Evolutionary conservation across 1,140 invertebrate species (phyloP), one percentile per base, ranked within the genome.

Genomic region (Sitophilus oryzae): DNA sequence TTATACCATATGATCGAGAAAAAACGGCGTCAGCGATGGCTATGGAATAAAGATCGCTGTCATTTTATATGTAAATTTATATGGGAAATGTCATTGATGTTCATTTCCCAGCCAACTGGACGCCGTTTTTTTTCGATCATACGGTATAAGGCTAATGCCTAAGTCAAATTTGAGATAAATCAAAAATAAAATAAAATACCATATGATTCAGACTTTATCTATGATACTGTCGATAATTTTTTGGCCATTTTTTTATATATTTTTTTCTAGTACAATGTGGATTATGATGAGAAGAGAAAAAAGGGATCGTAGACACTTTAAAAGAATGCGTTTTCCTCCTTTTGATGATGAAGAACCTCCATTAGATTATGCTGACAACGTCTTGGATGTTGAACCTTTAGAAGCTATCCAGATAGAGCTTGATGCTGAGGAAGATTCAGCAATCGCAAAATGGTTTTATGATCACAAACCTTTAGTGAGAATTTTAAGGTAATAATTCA

Each of bases 341-440:
- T 99, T 99, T 74, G 97, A 99, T 75, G 97, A 99, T 77, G 97
- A 99, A 76, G 97, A 99, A 79, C 97, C 97, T 23, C 96, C 97
- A 1, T 75, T 99, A 20, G 97, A 99, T 77, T 99, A 99, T 74
- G 95, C 96, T 25, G 97, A 99, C 72, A 99, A 99, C 69, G 91
- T 99, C 25, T 76, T 99, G 10, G 96, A 99, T 77, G 97, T 99
- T 10, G 97, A 99, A 75, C 97, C 97, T 0, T 74, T 99, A 22
- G 97, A 99, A 76, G 91, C 97, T 6, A 99, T 99, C 70, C 96
- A 99, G 75, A 98, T 99, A 71, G 96, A 99, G 65, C 75, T 99
- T 42, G 96, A 99, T 74, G 77, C 84, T 2, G 96, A 99, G 37
- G 97, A 99, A 82, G 96, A 99, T 76, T 83, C 81, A 46, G 82